phyloP scores from a whole-genome alignment of 2,797 vertebrate genomes.

The Crocidura indochinensis region DNA sequence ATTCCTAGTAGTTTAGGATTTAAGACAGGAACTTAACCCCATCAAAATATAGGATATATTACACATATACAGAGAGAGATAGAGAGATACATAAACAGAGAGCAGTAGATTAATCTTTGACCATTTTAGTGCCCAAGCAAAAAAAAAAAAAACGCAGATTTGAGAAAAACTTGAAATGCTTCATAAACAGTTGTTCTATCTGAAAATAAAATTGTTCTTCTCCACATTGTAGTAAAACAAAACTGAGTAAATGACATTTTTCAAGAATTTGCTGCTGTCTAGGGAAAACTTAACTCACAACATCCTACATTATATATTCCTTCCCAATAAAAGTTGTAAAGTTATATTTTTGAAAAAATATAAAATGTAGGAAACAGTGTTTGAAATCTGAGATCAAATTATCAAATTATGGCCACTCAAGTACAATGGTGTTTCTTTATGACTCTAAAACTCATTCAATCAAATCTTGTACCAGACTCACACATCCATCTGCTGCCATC shows the following conservation, averaged over 20 bases:
- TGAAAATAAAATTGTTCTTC: neutral
- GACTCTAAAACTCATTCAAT: neutral
- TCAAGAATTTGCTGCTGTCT: neutral
- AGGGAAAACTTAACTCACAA: neutral
- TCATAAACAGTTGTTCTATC: neutral
- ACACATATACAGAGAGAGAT: neutral
- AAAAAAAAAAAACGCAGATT: neutral
- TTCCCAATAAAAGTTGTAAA: constrained; percentile 2
- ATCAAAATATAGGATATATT: neutral
- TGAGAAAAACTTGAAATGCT: neutral
- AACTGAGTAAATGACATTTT: neutral
- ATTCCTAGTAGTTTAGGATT: neutral
- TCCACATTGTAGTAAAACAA: neutral
- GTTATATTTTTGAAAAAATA: neutral
- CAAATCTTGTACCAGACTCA: neutral
- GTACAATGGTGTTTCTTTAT: neutral
- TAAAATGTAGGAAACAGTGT: neutral
- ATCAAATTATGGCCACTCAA: neutral
- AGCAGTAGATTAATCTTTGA: neutral
- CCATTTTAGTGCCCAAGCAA: neutral
- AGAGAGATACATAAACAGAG: too few species aligned
- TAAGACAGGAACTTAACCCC: too few species aligned
- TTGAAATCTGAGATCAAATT: neutral
- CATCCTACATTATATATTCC: neutral
- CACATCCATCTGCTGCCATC: neutral